Base-by-base conservation (phyloP, 2,797 vertebrate species). In the Sebastes nivosus region DNA sequence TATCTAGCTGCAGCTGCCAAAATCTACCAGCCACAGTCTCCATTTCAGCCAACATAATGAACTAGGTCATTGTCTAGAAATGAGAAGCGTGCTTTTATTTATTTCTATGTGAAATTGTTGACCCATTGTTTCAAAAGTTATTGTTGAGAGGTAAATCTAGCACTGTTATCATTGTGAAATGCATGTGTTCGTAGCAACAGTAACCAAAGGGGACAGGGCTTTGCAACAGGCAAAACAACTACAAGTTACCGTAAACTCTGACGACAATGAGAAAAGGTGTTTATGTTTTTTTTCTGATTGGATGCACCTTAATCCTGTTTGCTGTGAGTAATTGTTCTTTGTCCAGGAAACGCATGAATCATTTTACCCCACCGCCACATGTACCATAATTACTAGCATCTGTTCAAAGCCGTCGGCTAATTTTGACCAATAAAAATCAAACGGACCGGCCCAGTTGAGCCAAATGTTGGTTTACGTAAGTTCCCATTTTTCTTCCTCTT, bases 281-380 rank as follows among this genome's bases (percentile, higher is more conserved):
- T 67, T 68, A 67, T n/a, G 20, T 4, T 22, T 29, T 72, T 5
- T 65, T 69, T 70, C 24, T 58, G 25, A 71, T 38, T 25, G 32
- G 25, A 72, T 54, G 10, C 36, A 67, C 29, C 54, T 46, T 50
- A 50, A 84, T 81, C 34, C 60, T 67, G 32, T 80, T 75, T 85
- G 16, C 36, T 61, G 27, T 36, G 7, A 77, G 67, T 75, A 77
- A 82, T 60, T 83, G 9, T 50, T 73, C 63, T 71, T 82, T 25
- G 82, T 86, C 77, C 86, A 77, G 85, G 85, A 92, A 92, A 81
- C 16, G 22, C 73, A 81, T 88, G 87, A 91, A 83, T 92, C 86
- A 93, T 67, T 83, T 59, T 60, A 76, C 57, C 77, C 67, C 64
- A 68, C 46, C 10, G 11, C 69, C 5, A 8, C 22, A 75, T 87